Evolutionary conservation across 2,113 vertebrate genomes (phyloP).

Genomic region (Chiloscyllium plagiosum): DNA sequence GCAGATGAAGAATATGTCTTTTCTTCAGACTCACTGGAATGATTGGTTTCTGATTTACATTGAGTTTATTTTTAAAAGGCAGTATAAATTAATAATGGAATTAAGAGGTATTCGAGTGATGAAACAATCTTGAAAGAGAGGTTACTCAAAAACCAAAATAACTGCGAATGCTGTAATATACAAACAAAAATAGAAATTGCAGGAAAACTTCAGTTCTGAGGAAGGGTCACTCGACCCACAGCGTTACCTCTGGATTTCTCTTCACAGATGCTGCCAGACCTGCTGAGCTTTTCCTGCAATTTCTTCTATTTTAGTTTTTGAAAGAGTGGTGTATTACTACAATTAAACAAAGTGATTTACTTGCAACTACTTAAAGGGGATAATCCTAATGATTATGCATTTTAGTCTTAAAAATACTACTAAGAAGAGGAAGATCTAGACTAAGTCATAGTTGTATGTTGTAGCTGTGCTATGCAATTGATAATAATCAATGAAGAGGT

Average conservation of each 20-base stretch:
- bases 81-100: background rate
- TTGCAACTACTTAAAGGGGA: background rate
- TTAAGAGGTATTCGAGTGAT: background rate
- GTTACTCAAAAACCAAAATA: no score
- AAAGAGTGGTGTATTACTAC: background rate
- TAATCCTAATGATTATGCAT: background rate
- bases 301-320: no score
- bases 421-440: background rate
- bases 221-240: no score
- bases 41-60: background rate
- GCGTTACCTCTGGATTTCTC: no score
- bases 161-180: no score
- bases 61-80: background rate
- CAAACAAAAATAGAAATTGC: no score
- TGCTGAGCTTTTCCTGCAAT: no score
- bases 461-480: background rate
- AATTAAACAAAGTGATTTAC: background rate
- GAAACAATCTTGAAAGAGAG: background rate
- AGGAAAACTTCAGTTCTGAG: no score
- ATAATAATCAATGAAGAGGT: background rate
- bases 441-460: background rate
- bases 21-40: background rate
- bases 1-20: background rate
- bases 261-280: no score
- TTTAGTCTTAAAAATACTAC: background rate